phyloP scores from a whole-genome alignment of 1,140 invertebrate species.

The Capitella teleta region DNA sequence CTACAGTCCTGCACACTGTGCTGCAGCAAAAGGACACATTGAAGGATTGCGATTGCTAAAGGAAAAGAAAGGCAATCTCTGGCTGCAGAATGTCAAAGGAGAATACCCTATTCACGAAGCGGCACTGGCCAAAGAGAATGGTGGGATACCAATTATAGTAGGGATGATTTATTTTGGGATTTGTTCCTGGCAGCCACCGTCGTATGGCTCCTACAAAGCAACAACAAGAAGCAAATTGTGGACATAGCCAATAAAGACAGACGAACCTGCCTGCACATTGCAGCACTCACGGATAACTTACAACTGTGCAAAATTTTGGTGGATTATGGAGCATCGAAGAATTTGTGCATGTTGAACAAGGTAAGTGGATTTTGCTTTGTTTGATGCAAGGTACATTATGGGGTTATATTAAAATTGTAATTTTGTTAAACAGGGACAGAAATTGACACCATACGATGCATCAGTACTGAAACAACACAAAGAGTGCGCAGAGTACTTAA shows the following conservation, averaged over 20 bases:
- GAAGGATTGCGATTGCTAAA: constrained; percentile 66
- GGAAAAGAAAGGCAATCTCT: constrained; percentile 70
- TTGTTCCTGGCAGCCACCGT: neutral
- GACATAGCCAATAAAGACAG: constrained; percentile 87
- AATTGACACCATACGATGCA: constrained; percentile 2
- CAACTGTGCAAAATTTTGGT: constrained; percentile 65
- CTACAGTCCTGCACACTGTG: constrained; percentile 64
- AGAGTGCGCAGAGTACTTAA: constrained; percentile 1
- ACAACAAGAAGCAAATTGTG: no score
- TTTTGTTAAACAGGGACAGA: neutral
- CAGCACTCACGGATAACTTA: constrained; percentile 84
- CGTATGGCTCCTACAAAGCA: neutral
- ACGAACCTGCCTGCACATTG: constrained; percentile 81
- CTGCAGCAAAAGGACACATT: constrained; percentile 88
- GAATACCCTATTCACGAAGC: constrained; percentile 91
- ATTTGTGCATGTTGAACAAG: constrained; percentile 38
- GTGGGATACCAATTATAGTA: no score
- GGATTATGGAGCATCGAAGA: constrained; percentile 33
- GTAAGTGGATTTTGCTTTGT: constrained; percentile 14
- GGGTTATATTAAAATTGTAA: neutral
- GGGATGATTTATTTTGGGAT: neutral
- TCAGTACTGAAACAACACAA: neutral
- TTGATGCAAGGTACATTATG: neutral
- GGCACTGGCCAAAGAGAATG: constrained; percentile 76
- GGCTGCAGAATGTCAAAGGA: constrained; percentile 79